These are phyloP conservation scores for Rhinichthys klamathensis DNA, from an alignment of 2,113 vertebrate species.

Conservation along the genomic window DNA sequence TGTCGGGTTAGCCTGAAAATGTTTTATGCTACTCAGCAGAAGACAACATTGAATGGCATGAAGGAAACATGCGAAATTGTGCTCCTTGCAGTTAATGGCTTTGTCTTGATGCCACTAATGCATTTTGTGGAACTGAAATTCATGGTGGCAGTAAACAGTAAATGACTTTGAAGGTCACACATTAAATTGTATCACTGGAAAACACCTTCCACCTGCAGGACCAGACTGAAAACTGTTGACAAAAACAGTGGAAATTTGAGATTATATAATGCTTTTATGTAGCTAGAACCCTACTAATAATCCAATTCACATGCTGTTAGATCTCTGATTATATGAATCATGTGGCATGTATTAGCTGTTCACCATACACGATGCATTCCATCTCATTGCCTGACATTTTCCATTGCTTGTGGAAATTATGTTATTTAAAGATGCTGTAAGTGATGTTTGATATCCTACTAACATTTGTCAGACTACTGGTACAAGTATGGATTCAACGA, in stretches of 20 bases:
- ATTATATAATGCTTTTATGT: neutral
- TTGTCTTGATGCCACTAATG: slow-evolving; percentile 30
- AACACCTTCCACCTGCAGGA: neutral
- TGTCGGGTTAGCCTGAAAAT: neutral
- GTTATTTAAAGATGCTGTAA: neutral
- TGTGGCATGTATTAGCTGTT: neutral
- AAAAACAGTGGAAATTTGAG: neutral
- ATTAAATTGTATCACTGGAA: neutral
- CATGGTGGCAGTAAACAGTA: slow-evolving; percentile 19
- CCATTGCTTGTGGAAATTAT: neutral
- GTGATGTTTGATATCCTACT: neutral
- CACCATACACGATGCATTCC: neutral
- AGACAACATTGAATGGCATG: slow-evolving; percentile 7
- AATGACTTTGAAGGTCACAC: slow-evolving; percentile 19
- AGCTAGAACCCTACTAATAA: neutral
- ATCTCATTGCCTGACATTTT: slow-evolving; percentile 9
- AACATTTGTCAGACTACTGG: neutral
- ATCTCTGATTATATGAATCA: slow-evolving; percentile 1
- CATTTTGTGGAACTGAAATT: slow-evolving; percentile 15
- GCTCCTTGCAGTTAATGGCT: neutral
- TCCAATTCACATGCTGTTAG: neutral
- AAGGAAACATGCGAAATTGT: slow-evolving; percentile 2
- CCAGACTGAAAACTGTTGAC: neutral
- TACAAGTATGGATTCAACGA: too few relatives aligned
- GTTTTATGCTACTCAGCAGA: neutral